These are phyloP conservation scores for Nymphicus hollandicus DNA, from an alignment of 2,113 vertebrate genomes.

Conservation along the genomic window DNA sequence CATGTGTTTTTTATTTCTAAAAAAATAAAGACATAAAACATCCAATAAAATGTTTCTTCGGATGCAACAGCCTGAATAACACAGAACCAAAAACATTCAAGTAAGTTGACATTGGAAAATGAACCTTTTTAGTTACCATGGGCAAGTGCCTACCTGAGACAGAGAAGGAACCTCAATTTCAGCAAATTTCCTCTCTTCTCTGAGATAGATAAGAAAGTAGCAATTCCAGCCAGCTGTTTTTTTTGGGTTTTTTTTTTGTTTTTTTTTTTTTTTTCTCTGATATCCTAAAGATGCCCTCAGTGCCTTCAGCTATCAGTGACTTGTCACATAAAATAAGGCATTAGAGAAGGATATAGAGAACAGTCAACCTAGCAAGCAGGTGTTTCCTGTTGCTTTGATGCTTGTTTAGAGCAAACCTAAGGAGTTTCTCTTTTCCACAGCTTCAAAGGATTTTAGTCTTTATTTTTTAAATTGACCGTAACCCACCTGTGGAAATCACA, in stretches of 20 bases:
- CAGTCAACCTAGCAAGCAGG: neutral
- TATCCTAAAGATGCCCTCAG: neutral
- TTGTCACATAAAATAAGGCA: neutral
- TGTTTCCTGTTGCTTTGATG: neutral
- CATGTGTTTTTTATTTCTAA: neutral
- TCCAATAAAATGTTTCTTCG: neutral
- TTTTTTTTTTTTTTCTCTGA: neutral
- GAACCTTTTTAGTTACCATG: neutral
- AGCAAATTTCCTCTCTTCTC: neutral
- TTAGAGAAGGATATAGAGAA: rapidly evolving
- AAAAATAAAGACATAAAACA: neutral
- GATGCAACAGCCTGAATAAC: neutral
- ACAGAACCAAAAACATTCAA: neutral
- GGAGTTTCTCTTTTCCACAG: neutral
- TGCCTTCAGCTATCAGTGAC: neutral
- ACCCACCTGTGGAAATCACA: neutral
- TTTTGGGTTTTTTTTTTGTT: neutral
- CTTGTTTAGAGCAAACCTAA: neutral
- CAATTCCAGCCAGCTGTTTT: neutral
- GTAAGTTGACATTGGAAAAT: neutral
- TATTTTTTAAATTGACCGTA: neutral
- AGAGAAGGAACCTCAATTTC: neutral
- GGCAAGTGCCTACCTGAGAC: neutral
- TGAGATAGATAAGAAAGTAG: neutral
- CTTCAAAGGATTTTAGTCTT: neutral